These are phyloP conservation scores for Catharus ustulatus DNA, from an alignment of 2,797 vertebrate species.

Conservation along the genomic window DNA sequence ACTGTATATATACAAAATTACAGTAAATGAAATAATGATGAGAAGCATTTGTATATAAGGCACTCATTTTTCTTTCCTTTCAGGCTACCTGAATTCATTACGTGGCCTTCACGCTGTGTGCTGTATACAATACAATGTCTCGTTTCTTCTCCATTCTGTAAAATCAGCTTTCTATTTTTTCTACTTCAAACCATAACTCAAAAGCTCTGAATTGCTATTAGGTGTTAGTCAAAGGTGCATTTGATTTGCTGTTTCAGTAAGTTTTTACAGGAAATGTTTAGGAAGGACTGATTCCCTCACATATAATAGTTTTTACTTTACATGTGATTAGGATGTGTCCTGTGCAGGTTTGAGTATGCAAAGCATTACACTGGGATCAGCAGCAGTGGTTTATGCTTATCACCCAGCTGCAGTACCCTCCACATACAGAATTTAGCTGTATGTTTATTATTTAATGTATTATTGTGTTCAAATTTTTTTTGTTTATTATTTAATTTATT, in stretches of 20 bases:
- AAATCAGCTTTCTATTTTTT: slow-evolving; percentile 52
- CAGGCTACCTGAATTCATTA: slow-evolving; percentile 59
- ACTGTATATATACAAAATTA: not conserved
- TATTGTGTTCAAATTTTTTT: not conserved
- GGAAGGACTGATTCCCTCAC: not conserved
- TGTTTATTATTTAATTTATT: not conserved
- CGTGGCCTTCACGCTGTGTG: slow-evolving; percentile 44
- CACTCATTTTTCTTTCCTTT: slow-evolving; percentile 60
- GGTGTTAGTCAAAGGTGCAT: not conserved
- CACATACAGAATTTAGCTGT: not conserved
- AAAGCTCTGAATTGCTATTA: not conserved
- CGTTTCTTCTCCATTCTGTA: not conserved
- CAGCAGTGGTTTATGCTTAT: not conserved
- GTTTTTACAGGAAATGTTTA: not conserved
- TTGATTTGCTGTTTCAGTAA: not conserved
- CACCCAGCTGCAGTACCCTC: not conserved
- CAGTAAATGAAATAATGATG: not conserved
- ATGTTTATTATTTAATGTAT: not conserved
- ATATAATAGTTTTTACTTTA: not conserved
- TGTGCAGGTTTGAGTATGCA: not conserved
- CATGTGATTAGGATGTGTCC: not conserved
- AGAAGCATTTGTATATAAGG: slow-evolving; percentile 30
- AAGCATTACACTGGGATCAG: not conserved
- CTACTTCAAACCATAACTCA: slow-evolving; percentile 37
- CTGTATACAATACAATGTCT: slow-evolving; percentile 45